These are phyloP conservation scores for Geococcyx californianus DNA, from an alignment of 2,113 vertebrate species.

Conservation along the genomic window DNA sequence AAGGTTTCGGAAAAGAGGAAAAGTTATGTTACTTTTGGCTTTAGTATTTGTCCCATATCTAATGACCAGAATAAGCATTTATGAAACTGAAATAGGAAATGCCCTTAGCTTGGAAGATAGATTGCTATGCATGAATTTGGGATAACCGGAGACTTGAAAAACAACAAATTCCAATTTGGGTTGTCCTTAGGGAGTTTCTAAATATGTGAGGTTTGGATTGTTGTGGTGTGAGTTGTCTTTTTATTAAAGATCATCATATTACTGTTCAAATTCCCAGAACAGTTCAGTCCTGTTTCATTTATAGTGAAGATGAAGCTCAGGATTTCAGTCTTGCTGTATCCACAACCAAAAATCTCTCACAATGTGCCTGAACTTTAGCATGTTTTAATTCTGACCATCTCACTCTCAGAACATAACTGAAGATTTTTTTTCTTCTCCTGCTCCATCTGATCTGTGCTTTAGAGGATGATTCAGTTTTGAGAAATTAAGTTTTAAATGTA, in stretches of 20 bases:
- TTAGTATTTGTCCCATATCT: background rate
- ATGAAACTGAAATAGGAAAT: background rate
- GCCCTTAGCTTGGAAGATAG: background rate
- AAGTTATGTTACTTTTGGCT: background rate
- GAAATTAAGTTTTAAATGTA: background rate
- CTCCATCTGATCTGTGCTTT: background rate
- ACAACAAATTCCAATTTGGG: background rate
- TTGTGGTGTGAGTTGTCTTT: background rate
- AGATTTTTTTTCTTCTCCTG: background rate
- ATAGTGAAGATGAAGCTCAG: background rate
- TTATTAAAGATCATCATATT: background rate
- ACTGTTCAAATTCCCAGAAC: background rate
- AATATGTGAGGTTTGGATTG: background rate
- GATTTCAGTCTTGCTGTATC: background rate
- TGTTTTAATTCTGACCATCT: background rate
- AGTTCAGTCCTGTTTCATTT: background rate
- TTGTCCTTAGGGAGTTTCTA: background rate
- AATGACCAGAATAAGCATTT: background rate
- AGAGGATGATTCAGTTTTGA: background rate
- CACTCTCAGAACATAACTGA: background rate
- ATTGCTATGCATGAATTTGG: background rate
- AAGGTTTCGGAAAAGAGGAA: constrained; percentile 4
- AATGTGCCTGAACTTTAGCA: background rate
- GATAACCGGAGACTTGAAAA: background rate
- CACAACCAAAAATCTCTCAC: background rate